Evolutionary conservation across 2,113 vertebrate species (phyloP), one percentile per base, ranked within the genome.

Genomic region (Dromas ardeola): DNA sequence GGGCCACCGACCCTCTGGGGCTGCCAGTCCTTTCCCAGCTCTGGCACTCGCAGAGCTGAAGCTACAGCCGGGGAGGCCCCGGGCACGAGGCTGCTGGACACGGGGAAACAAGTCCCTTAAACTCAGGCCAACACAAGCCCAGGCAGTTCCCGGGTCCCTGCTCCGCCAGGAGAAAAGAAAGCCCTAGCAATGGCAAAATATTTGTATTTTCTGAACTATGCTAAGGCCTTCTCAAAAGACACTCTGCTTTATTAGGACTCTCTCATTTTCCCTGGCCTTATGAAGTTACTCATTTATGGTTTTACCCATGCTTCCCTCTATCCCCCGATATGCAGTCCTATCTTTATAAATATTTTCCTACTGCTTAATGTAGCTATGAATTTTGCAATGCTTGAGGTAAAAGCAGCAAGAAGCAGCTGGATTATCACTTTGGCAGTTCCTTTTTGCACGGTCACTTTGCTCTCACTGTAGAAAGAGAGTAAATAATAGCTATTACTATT

Each of bases 311-410:
- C 40, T 73, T 50, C 65, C 5, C 16, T 59, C 50, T 69, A 55
- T n/a, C 27, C 40, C 14, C 63, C 13, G 59, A 47, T 3, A 30
- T 70, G 21, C 42, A 76, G 40, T n/a, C 29, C 34, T 80, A 27
- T 16, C 38, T 66, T 83, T 76, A 53, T 32, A 90, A 95, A 66
- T 76, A 85, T 96, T 90, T 95, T 79, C 42, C 83, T 52, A 42
- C 67, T 96, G 34, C 34, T 95, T 83, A 94, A 96, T 67, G 62
- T 30, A 90, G 42, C 76, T 80, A 63, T 66, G 81, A 70, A 73
- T 91, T 94, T 85, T 86, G 36, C 47, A 94, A 27, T 22, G 45
- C 25, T 93, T 49, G 36, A 82, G 42, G 81, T 90, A 82, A 95
- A 73, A 61, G 32, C 85, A 61, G 21, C 27, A 50, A 72, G 85